Conservation (phyloP, 2,797 vertebrate species). For the Chiroxiphia lanceolata region DNA sequence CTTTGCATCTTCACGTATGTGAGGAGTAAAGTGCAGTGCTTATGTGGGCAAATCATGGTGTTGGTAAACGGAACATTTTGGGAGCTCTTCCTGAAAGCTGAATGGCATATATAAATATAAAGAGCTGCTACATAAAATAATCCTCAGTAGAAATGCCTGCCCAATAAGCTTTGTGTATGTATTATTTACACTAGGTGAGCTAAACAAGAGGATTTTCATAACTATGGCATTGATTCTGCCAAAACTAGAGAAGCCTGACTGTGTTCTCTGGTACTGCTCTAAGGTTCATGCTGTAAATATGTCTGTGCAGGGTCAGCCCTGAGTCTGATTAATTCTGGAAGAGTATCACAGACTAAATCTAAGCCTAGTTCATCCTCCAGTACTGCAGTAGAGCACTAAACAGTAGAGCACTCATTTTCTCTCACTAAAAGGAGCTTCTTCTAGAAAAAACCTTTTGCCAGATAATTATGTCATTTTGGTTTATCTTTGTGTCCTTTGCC, state of each 20-base stretch:
- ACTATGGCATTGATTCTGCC: neutral
- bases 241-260: neutral
- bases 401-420: neutral
- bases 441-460: neutral
- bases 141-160: neutral
- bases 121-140: neutral
- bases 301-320: neutral
- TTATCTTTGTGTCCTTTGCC: conserved; percentile 30
- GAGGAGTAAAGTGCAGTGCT: neutral
- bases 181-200: neutral
- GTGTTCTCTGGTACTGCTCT: neutral
- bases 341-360: neutral
- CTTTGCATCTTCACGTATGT: neutral
- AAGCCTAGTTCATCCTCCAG: neutral
- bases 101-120: neutral
- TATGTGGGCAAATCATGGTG: neutral
- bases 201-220: neutral
- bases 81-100: neutral
- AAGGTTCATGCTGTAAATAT: neutral
- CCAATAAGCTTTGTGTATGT: neutral
- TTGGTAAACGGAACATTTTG: neutral
- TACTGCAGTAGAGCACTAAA: neutral
- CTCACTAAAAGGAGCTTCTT: neutral
- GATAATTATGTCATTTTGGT: neutral
- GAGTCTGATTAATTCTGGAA: neutral